Conservation (phyloP, 2,888 invertebrate species). For the Eilema griseolum region DNA sequence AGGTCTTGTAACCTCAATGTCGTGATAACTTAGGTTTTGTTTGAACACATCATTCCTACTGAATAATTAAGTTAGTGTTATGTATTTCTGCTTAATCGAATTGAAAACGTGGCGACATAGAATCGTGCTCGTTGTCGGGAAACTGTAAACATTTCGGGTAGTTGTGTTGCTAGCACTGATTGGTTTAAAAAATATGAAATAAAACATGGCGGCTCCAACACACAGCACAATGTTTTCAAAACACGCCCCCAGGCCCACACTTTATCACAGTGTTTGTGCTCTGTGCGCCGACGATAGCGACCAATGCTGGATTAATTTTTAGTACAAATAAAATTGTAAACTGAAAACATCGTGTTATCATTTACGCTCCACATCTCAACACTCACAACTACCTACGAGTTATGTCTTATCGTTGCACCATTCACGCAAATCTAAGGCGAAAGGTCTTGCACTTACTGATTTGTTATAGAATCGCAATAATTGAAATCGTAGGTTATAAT, state of each 20-base stretch:
- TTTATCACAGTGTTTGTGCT: slow-evolving; percentile 1
- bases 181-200: slow-evolving; percentile 2
- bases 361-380: neutral
- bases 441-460: neutral
- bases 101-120: no score
- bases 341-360: neutral
- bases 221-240: neutral
- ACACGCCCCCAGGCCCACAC: neutral
- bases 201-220: neutral
- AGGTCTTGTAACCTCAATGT: no score
- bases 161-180: neutral
- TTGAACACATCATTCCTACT: no score
- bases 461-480: neutral
- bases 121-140: neutral
- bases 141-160: neutral
- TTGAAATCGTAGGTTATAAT: neutral
- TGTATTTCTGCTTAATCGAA: no score
- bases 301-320: neutral
- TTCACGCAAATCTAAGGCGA: neutral
- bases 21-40: no score
- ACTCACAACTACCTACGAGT: neutral
- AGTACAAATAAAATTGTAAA: neutral
- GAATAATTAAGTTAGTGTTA: no score
- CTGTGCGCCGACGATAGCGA: neutral
- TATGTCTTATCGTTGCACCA: neutral